phyloP scores from a whole-genome alignment of 64 coral and sea anemone genomes.

The Acropora yongei region DNA sequence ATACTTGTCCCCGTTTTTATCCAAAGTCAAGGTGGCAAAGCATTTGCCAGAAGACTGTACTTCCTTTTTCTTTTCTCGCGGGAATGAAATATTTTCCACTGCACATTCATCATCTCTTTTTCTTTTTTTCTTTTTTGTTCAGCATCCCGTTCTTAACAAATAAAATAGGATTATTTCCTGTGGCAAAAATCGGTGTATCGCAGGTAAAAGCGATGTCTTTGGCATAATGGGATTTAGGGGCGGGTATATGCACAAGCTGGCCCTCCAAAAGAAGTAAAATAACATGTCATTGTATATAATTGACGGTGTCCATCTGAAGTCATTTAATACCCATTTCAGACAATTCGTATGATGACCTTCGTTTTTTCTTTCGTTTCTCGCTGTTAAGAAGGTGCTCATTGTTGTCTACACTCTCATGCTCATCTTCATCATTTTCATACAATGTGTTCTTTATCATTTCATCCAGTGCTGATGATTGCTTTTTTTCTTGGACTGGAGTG shows the following conservation, averaged over 20 bases:
- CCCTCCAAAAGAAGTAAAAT: slow-evolving; percentile 39
- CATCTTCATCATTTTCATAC: not conserved
- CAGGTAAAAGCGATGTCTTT: slow-evolving; percentile 25
- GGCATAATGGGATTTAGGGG: slow-evolving; percentile 54
- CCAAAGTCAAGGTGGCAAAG: too few species aligned
- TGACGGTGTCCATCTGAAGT: slow-evolving; percentile 52
- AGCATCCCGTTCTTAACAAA: slow-evolving; percentile 33
- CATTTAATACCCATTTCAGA: slow-evolving; percentile 22
- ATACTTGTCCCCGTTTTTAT: too few species aligned
- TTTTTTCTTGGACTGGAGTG: slow-evolving; percentile 24
- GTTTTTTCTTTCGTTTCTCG: not conserved
- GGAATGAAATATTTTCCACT: not conserved
- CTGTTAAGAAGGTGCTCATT: slow-evolving; percentile 2
- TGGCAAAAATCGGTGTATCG: slow-evolving; percentile 45
- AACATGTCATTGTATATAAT: slow-evolving; percentile 21
- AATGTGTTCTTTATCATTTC: not conserved
- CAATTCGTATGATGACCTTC: not conserved
- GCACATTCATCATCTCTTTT: slow-evolving; percentile 44
- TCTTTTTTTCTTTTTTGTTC: slow-evolving; percentile 29
- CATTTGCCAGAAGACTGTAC: too few species aligned
- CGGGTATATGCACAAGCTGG: slow-evolving; percentile 23
- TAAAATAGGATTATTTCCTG: slow-evolving; percentile 31
- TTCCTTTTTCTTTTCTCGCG: too few species aligned
- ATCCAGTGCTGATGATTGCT: not conserved
- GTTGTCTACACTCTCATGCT: not conserved